Conservation (phyloP, 2,113 vertebrate genomes). For the Catharus bicknelli region DNA sequence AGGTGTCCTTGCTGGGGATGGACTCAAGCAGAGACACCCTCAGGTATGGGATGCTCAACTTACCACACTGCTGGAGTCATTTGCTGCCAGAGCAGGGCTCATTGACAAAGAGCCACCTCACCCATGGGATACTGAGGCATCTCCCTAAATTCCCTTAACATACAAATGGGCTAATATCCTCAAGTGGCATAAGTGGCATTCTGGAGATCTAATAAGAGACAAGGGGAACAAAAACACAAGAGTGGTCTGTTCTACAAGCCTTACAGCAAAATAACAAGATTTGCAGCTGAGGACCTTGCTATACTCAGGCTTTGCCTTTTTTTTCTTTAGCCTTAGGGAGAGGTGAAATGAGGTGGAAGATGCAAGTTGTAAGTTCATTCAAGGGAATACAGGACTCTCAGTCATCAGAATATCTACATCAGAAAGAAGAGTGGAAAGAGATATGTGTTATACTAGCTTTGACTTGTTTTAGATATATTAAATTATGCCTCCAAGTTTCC, state of each 20-base stretch:
- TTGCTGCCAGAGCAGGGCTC: background rate
- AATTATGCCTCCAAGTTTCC: background rate
- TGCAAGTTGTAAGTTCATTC: background rate
- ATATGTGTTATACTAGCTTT: background rate
- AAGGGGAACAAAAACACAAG: background rate
- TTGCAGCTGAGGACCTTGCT: background rate
- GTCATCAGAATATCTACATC: background rate
- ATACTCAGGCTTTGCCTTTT: background rate
- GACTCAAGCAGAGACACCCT: fast-evolving
- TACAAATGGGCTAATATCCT: background rate
- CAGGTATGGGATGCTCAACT: background rate
- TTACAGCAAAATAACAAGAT: background rate
- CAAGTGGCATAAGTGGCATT: background rate
- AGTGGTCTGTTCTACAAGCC: background rate
- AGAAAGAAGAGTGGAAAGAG: background rate
- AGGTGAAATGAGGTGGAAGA: background rate
- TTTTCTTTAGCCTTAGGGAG: background rate
- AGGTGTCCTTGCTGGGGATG: background rate
- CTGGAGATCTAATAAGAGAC: background rate
- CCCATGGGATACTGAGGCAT: fast-evolving
- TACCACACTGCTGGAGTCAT: background rate
- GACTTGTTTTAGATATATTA: background rate
- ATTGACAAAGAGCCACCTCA: background rate
- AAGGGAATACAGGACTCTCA: background rate
- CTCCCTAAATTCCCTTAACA: background rate